Conservation (phyloP, 2,888 invertebrate species). For the Rotaria sp. region DNA sequence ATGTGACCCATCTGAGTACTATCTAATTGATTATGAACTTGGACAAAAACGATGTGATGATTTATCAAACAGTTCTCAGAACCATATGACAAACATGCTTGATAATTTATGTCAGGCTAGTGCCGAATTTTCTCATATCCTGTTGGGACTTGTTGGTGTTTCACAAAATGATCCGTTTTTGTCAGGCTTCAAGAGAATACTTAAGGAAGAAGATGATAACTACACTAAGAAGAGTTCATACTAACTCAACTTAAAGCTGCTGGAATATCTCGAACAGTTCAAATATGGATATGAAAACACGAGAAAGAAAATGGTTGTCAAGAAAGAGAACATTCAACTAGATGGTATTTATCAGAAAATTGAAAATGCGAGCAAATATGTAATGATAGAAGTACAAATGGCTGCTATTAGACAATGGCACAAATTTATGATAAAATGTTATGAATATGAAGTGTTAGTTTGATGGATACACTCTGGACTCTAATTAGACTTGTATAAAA, state of each 20-base stretch:
- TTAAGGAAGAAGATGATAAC: not conserved
- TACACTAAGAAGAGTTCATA: not conserved
- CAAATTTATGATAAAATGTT: not conserved
- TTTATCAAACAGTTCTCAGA: too few species aligned
- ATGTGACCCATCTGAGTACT: not conserved
- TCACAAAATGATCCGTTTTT: not conserved
- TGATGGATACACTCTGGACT: not conserved
- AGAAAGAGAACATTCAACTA: too few species aligned
- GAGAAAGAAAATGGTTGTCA: too few species aligned
- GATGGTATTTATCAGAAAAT: not conserved
- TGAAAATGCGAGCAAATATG: not conserved
- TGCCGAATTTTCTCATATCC: not conserved
- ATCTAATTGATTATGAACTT: not conserved
- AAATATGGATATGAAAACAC: too few species aligned
- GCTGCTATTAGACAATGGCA: not conserved
- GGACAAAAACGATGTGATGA: not conserved
- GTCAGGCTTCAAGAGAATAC: not conserved
- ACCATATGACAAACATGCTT: too few species aligned
- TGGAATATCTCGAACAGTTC: too few species aligned
- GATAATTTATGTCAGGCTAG: not conserved
- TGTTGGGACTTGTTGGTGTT: not conserved
- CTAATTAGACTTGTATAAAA: too few species aligned
- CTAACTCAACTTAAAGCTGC: too few species aligned
- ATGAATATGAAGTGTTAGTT: not conserved
- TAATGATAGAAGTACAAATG: not conserved